These are phyloP conservation scores for Cydia amplana DNA, from an alignment of 1,140 invertebrate genomes.

Conservation along the genomic window DNA sequence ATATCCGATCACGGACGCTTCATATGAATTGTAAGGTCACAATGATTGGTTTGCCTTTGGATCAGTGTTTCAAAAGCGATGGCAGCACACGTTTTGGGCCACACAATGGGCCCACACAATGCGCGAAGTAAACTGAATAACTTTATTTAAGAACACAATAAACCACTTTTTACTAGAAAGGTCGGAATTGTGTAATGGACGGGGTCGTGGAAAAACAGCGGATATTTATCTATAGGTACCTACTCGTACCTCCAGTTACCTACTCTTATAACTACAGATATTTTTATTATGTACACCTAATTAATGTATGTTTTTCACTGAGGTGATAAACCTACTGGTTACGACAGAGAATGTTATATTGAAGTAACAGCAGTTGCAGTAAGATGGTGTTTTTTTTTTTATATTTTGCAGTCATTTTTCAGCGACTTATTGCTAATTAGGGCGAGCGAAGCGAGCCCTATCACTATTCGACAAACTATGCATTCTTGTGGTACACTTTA, in stretches of 20 bases:
- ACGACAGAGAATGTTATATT: no score
- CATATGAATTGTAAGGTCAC: not conserved
- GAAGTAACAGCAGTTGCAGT: no score
- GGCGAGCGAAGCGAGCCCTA: no score
- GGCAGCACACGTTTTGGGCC: not conserved
- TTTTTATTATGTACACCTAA: slow-evolving; percentile 32
- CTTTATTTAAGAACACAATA: slow-evolving; percentile 74
- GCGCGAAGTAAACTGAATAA: slow-evolving; percentile 67
- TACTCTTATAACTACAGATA: not conserved
- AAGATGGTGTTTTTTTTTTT: no score
- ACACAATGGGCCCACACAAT: slow-evolving; percentile 64
- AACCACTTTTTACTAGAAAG: slow-evolving; percentile 68
- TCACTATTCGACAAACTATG: no score
- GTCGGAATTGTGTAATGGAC: slow-evolving; percentile 51
- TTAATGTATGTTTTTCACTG: not conserved
- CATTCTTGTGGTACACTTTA: no score
- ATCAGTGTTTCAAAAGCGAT: not conserved
- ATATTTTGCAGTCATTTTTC: no score
- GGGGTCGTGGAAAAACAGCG: slow-evolving; percentile 42
- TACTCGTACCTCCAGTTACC: not conserved
- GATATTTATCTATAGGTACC: slow-evolving; percentile 37
- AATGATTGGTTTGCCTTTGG: not conserved
- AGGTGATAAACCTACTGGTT: not conserved
- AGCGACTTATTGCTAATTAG: no score
- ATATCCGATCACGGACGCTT: not conserved